Conservation (phyloP, 2,888 invertebrate genomes). For the Cryptus viduatorius region DNA sequence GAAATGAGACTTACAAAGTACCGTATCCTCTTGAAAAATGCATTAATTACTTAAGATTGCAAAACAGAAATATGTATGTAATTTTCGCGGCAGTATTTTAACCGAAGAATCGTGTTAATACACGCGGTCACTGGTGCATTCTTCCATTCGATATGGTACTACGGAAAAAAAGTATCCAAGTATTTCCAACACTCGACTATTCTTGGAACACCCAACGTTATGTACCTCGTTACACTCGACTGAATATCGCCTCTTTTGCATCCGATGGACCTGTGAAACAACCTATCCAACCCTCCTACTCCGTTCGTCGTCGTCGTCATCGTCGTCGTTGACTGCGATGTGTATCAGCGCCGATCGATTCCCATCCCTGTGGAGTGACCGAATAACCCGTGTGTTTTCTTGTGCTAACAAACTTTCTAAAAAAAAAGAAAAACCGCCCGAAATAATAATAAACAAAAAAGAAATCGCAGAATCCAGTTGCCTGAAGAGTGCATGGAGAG, state of each 20-base stretch:
- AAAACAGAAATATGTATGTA: not conserved
- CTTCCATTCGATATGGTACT: conserved; percentile 17
- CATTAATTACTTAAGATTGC: conserved; percentile 31
- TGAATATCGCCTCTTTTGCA: conserved; percentile 38
- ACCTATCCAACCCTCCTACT: conserved; percentile 17
- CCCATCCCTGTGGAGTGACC: conserved; percentile 57
- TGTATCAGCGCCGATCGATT: conserved; percentile 34
- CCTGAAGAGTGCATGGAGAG: conserved; percentile 71
- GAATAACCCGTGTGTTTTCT: conserved; percentile 69
- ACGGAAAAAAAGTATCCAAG: not conserved
- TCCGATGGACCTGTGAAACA: conserved; percentile 28
- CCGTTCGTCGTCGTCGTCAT: not conserved
- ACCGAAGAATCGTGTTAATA: not conserved
- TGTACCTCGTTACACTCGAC: conserved; percentile 30
- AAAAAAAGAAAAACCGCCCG: conserved; percentile 40
- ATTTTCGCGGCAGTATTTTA: not conserved
- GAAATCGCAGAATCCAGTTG: conserved; percentile 52
- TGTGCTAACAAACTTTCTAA: conserved; percentile 70
- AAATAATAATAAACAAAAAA: conserved; percentile 27
- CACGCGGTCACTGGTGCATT: conserved; percentile 29
- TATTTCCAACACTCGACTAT: conserved; percentile 15
- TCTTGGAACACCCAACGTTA: conserved; percentile 21
- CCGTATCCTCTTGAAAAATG: conserved; percentile 23
- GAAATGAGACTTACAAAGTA: conserved; percentile 2
- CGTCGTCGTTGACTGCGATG: conserved; percentile 20